Evolutionary conservation across 2,888 invertebrate species (phyloP), one percentile per base, ranked within the genome.

Genomic region (Arge pagana): DNA sequence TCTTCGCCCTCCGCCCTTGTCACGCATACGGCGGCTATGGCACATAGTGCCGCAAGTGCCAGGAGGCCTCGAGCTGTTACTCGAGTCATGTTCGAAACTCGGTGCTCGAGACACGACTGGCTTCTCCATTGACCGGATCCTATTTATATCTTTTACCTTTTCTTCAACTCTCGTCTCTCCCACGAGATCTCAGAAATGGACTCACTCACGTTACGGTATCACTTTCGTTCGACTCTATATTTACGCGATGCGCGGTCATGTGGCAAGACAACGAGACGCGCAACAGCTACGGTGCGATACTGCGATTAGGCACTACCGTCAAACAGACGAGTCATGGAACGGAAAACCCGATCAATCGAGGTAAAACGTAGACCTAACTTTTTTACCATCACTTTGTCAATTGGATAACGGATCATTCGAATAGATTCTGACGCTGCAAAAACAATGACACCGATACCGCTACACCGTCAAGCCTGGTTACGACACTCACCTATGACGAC

Each of bases 71-170:
- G 48, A 13, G 26, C 30, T 23, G 35, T 48, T 11, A 28, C 36
- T 48, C 39, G 28, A 51, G 28, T 19, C 50, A 51, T 51, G 36
- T 31, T 51, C 15, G 28, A 35, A 41, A 11, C 16, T 36, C 19
- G 33, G 50, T 43, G 50, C 31, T 35, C 42, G 43, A 43, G 43
- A 42, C 41, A 42, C 50, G 43, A 51, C 50, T 51, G 43, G 35
- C 43, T 35, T 43, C 24, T 19, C 26, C 13, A 43, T 36, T 11
- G 26, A n/a, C 19, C 31, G 10, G 43, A 42, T 51, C 35, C 50
- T 51, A 51, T 51, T 51, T 51, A 51, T 51, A 51, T 51, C 35
- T 42, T 42, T 33, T 45, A 33, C 26, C 39, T 19, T 51, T 51
- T 51, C 21, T 21, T 11, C 10, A 43, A 13, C 43, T 26, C 18